Conservation (phyloP, 2,888 invertebrate species). For the Drosophila monieri region DNA sequence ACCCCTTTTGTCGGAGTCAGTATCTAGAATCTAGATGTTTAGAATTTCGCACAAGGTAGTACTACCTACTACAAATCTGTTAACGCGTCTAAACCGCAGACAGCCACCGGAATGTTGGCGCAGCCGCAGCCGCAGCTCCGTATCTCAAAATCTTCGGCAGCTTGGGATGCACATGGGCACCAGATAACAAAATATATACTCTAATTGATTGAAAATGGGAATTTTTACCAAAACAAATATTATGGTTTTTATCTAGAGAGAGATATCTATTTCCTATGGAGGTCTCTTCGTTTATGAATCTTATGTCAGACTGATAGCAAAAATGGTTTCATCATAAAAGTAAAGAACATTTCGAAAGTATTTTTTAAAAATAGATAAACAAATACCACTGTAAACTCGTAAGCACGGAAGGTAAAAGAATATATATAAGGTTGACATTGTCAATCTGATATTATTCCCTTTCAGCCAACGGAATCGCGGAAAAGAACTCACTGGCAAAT, state of each 20-base stretch:
- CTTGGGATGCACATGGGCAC: constrained; percentile 9
- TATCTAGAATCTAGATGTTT: constrained; percentile 36
- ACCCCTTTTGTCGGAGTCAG: constrained; percentile 26
- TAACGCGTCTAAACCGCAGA: constrained; percentile 69
- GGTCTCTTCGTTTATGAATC: not conserved
- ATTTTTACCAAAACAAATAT: not conserved
- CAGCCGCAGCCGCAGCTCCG: constrained; percentile 37
- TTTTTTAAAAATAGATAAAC: not conserved
- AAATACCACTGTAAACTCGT: constrained; percentile 19
- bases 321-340: too few species aligned
- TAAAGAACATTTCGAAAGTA: not conserved
- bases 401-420: constrained; percentile 62
- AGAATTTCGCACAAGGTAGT: constrained; percentile 50
- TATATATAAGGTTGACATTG: constrained; percentile 50
- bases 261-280: not conserved
- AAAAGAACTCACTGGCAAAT: constrained; percentile 9
- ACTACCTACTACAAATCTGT: constrained; percentile 39
- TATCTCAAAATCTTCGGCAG: constrained; percentile 6
- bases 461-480: constrained; percentile 4
- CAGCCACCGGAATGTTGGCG: constrained; percentile 63
- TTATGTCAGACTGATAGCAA: not conserved
- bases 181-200: constrained; percentile 23
- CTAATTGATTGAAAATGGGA: not conserved
- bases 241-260: not conserved
- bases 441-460: constrained; percentile 9